Evolutionary conservation across 2,113 vertebrate species (phyloP).

Genomic region (Nipponia nippon): DNA sequence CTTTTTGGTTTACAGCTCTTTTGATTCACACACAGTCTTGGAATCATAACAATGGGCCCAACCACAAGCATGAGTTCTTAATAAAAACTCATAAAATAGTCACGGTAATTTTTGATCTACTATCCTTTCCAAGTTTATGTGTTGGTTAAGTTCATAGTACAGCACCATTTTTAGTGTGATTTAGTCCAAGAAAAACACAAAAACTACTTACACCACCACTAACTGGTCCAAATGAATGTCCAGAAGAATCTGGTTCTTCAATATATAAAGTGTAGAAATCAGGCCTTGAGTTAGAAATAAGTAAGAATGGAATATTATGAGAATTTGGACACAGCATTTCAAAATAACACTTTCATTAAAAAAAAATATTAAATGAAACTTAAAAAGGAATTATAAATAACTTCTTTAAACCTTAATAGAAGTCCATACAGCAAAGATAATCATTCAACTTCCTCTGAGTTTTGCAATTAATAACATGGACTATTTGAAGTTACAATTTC

Average conservation of each 20-base stretch:
- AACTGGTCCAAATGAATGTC: conserved; percentile 82
- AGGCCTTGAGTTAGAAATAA: conserved; percentile 75
- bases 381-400: not conserved
- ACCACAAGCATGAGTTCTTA: not conserved
- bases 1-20: not conserved
- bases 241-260: conserved; percentile 87
- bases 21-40: not conserved
- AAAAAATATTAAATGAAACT: not conserved
- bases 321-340: not conserved
- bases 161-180: not conserved
- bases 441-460: not conserved
- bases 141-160: not conserved
- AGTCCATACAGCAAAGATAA: not conserved
- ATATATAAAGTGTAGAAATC: conserved; percentile 90
- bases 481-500: not conserved
- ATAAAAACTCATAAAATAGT: not conserved
- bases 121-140: not conserved
- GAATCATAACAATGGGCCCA: not conserved
- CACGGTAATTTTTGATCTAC: not conserved
- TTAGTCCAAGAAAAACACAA: not conserved
- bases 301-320: not conserved
- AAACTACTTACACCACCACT: conserved; percentile 79
- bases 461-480: not conserved
- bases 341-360: not conserved
- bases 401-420: not conserved